Evolutionary conservation across 2,113 vertebrate species (phyloP).

Genomic region (Planiliza haematocheilus): DNA sequence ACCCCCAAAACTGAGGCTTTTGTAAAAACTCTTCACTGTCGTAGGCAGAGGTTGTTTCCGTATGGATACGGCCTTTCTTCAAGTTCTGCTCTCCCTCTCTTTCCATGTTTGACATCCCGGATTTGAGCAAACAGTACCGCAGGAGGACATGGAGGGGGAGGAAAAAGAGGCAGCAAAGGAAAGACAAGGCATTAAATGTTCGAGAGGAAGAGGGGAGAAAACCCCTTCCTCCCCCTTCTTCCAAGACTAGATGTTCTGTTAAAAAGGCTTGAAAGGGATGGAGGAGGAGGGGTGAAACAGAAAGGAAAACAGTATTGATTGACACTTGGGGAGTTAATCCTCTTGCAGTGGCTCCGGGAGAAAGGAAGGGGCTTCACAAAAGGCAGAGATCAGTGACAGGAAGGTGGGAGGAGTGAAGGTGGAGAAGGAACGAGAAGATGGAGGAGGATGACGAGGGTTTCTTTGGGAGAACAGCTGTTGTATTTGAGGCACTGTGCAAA

Average conservation of each 20-base stretch:
- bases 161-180: neutral
- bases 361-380: conserved; percentile 74
- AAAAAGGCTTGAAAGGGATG: conserved; percentile 28
- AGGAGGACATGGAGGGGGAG: conserved; percentile 13
- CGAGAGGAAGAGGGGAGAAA: neutral
- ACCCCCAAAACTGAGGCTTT: conserved; percentile 23
- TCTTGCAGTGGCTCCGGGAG: conserved; percentile 75
- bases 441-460: conserved; percentile 14
- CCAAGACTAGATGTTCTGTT: conserved; percentile 26
- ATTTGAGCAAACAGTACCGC: conserved; percentile 49
- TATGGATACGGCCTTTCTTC: conserved; percentile 20
- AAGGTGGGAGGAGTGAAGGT: conserved; percentile 31
- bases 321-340: conserved; percentile 83
- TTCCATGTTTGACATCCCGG: conserved; percentile 64
- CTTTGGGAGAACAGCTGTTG: conserved; percentile 50
- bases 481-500: conserved; percentile 28
- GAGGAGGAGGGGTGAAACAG: conserved; percentile 35
- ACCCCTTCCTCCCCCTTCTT: neutral
- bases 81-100: conserved; percentile 10
- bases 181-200: conserved; percentile 17
- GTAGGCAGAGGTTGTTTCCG: no score
- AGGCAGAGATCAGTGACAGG: conserved; percentile 76
- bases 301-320: conserved; percentile 76
- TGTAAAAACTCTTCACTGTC: no score
- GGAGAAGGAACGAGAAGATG: conserved; percentile 33